Conservation (phyloP, 2,888 invertebrate genomes). For the Drosophila cognata region DNA sequence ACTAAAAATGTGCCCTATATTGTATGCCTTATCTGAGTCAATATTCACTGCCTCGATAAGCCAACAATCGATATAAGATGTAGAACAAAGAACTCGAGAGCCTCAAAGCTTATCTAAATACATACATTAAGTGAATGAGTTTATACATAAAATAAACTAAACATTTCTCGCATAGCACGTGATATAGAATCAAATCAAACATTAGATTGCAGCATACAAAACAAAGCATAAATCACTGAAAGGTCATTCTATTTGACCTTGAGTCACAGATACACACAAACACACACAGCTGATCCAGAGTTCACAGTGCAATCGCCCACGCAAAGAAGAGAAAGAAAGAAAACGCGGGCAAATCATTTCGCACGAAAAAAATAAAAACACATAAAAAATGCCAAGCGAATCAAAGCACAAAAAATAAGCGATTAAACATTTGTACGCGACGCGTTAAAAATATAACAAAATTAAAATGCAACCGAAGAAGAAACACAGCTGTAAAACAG, state of each 20-base stretch:
- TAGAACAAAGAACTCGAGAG: neutral
- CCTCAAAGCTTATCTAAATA: conserved; percentile 17
- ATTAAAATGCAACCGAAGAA: conserved; percentile 58
- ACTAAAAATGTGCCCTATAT: neutral
- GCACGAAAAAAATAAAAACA: conserved; percentile 33
- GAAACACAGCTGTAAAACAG: conserved; percentile 14
- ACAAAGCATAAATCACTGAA: conserved; percentile 51
- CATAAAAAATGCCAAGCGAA: conserved; percentile 30
- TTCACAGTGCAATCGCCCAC: conserved; percentile 35
- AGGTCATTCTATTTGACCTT: conserved; percentile 56
- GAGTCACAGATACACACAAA: conserved; percentile 18
- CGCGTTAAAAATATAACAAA: conserved; percentile 66
- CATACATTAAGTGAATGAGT: conserved; percentile 5
- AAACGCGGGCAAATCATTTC: conserved; percentile 34
- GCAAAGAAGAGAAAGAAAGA: neutral
- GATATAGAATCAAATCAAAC: neutral
- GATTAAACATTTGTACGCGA: conserved; percentile 67
- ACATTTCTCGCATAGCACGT: conserved; percentile 26
- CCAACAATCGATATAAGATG: conserved; percentile 31
- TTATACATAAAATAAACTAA: neutral
- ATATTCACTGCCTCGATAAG: conserved; percentile 41
- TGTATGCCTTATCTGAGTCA: conserved; percentile 34
- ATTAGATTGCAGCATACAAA: conserved; percentile 8
- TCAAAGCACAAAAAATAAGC: conserved; percentile 20
- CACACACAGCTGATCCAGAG: conserved; percentile 22